Evolutionary conservation across 1,140 invertebrate genomes (phyloP).

Genomic region (Ceratina japonica): DNA sequence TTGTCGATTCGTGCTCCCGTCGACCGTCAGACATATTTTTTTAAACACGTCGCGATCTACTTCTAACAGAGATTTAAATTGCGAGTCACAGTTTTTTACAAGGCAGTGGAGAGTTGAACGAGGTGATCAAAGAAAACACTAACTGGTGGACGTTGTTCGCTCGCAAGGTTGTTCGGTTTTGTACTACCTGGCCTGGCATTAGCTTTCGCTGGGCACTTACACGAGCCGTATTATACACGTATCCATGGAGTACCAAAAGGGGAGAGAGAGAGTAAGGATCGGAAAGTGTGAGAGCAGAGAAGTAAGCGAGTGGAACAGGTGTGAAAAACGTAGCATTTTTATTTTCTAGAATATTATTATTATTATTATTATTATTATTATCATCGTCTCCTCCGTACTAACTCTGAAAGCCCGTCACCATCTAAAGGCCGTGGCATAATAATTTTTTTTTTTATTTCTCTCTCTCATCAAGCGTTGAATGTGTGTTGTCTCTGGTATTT

Average conservation of each 20-base stretch:
- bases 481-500: conserved; percentile 71
- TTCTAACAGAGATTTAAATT: too few relatives aligned
- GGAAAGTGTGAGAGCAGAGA: not conserved
- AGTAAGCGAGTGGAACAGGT: not conserved
- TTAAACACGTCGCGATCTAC: not conserved
- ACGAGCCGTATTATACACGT: conserved; percentile 45
- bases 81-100: too few relatives aligned
- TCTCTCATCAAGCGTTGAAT: conserved; percentile 61
- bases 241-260: conserved; percentile 16
- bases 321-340: conserved; percentile 25
- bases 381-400: conserved; percentile 22
- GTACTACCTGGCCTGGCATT: conserved; percentile 68
- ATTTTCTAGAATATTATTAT: conserved; percentile 9
- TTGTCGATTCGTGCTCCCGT: not conserved
- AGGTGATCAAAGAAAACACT: too few relatives aligned
- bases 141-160: not conserved
- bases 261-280: conserved; percentile 3
- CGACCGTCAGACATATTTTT: not conserved
- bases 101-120: too few relatives aligned
- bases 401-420: conserved; percentile 34
- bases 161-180: conserved; percentile 38
- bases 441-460: conserved; percentile 46
- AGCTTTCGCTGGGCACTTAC: conserved; percentile 71
- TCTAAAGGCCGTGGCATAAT: conserved; percentile 29
- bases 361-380: too few relatives aligned